Conservation (phyloP, 2,113 vertebrate species). For the Gambusia holbrooki region DNA sequence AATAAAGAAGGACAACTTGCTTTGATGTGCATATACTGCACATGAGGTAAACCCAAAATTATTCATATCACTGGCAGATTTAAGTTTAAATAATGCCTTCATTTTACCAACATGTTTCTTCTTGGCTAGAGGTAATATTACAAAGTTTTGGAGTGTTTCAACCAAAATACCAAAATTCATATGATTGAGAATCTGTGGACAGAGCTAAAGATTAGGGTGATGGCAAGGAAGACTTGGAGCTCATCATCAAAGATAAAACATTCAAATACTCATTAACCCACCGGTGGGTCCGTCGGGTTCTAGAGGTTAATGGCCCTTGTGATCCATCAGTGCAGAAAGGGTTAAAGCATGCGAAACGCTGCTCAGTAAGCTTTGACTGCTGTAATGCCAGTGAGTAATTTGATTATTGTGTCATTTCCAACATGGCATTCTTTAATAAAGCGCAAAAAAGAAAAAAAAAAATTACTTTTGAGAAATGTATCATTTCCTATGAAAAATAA, state of each 20-base stretch:
- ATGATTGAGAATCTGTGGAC: neutral
- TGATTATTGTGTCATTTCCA: no score
- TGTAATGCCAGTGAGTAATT: no score
- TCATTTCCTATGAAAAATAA: neutral
- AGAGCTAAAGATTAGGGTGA: no score
- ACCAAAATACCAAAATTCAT: no score
- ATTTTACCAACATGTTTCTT: neutral
- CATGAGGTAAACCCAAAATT: neutral
- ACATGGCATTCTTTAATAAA: no score
- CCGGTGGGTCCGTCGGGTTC: no score
- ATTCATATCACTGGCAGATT: neutral
- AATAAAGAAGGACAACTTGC: neutral
- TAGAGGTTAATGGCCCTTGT: no score
- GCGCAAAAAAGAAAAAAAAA: no score
- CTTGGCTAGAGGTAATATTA: neutral
- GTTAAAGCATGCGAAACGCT: no score
- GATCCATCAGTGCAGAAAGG: no score
- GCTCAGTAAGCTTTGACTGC: no score
- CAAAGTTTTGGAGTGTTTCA: neutral
- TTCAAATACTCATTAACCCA: neutral
- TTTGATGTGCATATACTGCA: neutral
- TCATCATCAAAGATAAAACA: neutral
- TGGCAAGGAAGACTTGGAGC: neutral
- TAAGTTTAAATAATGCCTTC: neutral
- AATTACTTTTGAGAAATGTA: neutral